Percentiles rank a stretch among this genome's conserved stretches.
Evolutionary conservation across 2,888 invertebrate genomes (phyloP).

Genomic region (Caenorhabditis sp.): DNA sequence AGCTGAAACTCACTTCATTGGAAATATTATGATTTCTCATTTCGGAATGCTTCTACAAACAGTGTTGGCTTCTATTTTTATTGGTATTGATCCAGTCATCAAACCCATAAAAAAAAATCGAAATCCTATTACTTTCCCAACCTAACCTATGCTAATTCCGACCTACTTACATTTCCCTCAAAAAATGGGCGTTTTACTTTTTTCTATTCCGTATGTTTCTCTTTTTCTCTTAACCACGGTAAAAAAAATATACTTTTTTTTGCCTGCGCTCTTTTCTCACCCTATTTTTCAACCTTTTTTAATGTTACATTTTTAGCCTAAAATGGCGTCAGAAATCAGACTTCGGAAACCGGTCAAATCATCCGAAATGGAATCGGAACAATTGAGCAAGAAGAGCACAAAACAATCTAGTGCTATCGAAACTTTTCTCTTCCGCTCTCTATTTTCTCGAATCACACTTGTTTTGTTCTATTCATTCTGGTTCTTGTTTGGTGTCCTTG

Average conservation of each 20-base stretch:
- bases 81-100: no score
- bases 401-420: background rate
- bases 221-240: background rate
- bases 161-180: background rate
- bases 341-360: background rate
- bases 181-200: background rate
- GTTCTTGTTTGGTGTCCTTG: conserved; percentile 61
- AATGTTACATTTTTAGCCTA: background rate
- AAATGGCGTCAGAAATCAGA: background rate
- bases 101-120: no score
- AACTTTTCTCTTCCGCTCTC: conserved; percentile 1
- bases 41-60: no score
- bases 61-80: no score
- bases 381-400: background rate
- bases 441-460: conserved; percentile 28
- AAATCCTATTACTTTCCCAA: background rate
- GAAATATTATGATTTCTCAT: no score
- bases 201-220: background rate
- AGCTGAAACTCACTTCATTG: no score
- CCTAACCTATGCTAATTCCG: background rate
- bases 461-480: conserved; percentile 51
- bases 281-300: background rate
- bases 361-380: no score
- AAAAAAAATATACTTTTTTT: no score
- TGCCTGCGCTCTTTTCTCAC: no score